Evolutionary conservation across 2,797 vertebrate genomes (phyloP).

Genomic region (Meda fulgida): DNA sequence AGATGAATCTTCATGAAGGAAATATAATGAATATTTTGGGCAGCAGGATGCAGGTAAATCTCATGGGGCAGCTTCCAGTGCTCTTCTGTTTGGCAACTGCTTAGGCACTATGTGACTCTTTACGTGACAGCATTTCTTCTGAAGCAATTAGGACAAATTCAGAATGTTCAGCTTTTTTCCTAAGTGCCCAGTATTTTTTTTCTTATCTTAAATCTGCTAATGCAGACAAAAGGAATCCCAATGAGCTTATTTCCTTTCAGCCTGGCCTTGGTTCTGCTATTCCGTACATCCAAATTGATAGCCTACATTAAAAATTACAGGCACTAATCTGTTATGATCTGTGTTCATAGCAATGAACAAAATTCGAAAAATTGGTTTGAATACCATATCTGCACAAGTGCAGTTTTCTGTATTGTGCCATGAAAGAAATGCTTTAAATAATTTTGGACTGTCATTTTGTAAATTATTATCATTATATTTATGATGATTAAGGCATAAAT

Average conservation of each 20-base stretch:
- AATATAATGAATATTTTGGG: background rate
- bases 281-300: background rate
- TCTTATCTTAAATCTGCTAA: slow-evolving; percentile 48
- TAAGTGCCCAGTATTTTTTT: slow-evolving; percentile 55
- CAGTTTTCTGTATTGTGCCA: background rate
- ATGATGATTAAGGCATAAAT: background rate
- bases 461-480: background rate
- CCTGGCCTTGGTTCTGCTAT: background rate
- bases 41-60: slow-evolving; percentile 54
- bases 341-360: background rate
- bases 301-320: background rate
- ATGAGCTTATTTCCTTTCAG: background rate
- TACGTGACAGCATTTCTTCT: slow-evolving; percentile 60
- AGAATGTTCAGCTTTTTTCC: slow-evolving; percentile 55
- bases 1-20: background rate
- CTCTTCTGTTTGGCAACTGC: slow-evolving; percentile 70
- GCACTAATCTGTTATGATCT: background rate
- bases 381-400: background rate
- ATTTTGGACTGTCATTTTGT: background rate
- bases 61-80: slow-evolving; percentile 57
- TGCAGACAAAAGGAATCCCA: slow-evolving; percentile 37
- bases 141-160: slow-evolving; percentile 69
- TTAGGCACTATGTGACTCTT: slow-evolving; percentile 58
- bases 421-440: too few relatives aligned
- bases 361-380: background rate